Base-by-base conservation (phyloP, 1,140 invertebrate genomes). In the Hydropsyche tenuis region DNA sequence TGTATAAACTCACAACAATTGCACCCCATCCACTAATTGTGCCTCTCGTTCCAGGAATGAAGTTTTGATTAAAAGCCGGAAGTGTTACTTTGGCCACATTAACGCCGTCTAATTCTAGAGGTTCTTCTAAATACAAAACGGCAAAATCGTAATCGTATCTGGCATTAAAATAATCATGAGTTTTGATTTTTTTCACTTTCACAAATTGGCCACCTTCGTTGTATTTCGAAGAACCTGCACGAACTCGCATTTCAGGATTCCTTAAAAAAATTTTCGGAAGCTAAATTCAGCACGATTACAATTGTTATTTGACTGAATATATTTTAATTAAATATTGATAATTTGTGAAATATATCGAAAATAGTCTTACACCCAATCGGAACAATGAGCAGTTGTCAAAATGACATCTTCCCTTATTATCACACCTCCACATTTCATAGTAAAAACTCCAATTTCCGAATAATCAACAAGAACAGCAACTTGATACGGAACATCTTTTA, bases 321-420 rank as follows among this genome's bases (percentile, higher is more conserved):
- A 62, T 14, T 16, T 37, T 37, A 37, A 37, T 37, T 37, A 37
- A 37, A n/a, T n/a, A n/a, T n/a, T n/a, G n/a, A n/a, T n/a, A n/a
- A n/a, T n/a, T n/a, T n/a, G n/a, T n/a, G n/a, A n/a, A n/a, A n/a
- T n/a, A n/a, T n/a, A n/a, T n/a, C n/a, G n/a, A n/a, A n/a, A n/a
- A n/a, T n/a, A n/a, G n/a, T n/a, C 12, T 46, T 73, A 69, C 72
- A 18, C 74, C 69, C n/a, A 79, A 71, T 73, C 30, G 9, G 85
- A 78, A 62, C 89, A 90, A 78, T 90, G 89, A 23, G 87, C 88
- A 22, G 89, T 88, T 7, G 86, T 88, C 1, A 90, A 68, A 42
- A 88, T 81, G 51, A 81, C 82, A 23, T 73, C 79, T 7, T 81
- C 77, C n/a, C 79, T 79, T 37, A 90, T 78, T 63, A 90, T 85